Conservation (phyloP, 2,888 invertebrate genomes). For the Tetrapedia diversipes region DNA sequence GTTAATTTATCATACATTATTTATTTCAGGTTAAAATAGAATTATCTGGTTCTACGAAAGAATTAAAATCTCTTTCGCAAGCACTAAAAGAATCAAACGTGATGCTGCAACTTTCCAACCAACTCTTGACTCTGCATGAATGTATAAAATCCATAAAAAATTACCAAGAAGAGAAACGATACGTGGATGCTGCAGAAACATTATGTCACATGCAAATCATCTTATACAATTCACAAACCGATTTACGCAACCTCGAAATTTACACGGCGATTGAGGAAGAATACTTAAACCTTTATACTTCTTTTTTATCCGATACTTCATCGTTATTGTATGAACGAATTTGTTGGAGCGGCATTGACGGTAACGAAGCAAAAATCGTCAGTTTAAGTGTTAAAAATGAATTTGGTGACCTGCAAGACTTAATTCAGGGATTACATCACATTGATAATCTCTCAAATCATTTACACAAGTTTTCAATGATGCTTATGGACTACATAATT, state of each 20-base stretch:
- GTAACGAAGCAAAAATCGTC: constrained; percentile 35
- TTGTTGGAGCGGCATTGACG: constrained; percentile 76
- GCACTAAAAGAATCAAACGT: constrained; percentile 85
- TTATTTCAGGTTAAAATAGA: constrained; percentile 84
- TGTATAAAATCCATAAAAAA: constrained; percentile 79
- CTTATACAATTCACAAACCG: constrained; percentile 83
- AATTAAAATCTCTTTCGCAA: constrained; percentile 85
- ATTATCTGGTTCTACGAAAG: constrained; percentile 85
- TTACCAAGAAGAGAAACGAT: constrained; percentile 76
- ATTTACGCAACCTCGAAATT: constrained; percentile 84
- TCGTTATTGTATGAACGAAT: constrained; percentile 84
- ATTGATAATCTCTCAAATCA: constrained; percentile 83
- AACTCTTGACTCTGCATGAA: constrained; percentile 82
- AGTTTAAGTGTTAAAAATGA: constrained; percentile 69
- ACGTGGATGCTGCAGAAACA: constrained; percentile 84
- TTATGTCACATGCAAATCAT: constrained; percentile 83
- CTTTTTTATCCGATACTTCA: constrained; percentile 81
- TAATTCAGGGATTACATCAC: constrained; percentile 81
- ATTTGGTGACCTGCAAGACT: constrained; percentile 77
- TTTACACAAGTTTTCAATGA: constrained; percentile 85
- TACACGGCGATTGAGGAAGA: constrained; percentile 83
- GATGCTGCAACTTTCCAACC: constrained; percentile 84
- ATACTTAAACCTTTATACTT: constrained; percentile 83
- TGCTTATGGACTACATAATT: constrained; percentile 85
- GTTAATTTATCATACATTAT: background rate